These are phyloP conservation scores for Lathronympha strigana DNA, from an alignment of 2,888 invertebrate genomes.

Conservation along the genomic window DNA sequence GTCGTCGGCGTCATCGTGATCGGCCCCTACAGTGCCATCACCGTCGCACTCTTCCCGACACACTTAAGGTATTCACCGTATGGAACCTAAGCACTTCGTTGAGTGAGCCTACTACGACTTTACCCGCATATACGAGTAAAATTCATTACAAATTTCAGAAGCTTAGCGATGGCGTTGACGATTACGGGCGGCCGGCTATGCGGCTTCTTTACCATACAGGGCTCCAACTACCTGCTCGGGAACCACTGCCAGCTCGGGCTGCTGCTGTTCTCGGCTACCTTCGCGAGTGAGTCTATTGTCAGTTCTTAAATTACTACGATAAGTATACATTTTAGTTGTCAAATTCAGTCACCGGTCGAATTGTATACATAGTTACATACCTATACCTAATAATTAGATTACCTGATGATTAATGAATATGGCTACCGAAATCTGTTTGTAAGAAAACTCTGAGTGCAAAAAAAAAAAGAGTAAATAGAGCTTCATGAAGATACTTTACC, in stretches of 20 bases:
- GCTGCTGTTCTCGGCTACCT: constrained; percentile 78
- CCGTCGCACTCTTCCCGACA: constrained; percentile 82
- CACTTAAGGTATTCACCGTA: constrained; percentile 61
- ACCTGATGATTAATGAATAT: too few relatives aligned
- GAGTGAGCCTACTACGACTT: too few relatives aligned
- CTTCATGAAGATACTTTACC: not conserved
- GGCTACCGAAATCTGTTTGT: too few relatives aligned
- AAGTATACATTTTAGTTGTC: not conserved
- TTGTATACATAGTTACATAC: not conserved
- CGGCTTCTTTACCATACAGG: constrained; percentile 83
- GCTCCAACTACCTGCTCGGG: constrained; percentile 84
- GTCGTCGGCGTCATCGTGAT: constrained; percentile 71
- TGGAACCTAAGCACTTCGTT: too few relatives aligned
- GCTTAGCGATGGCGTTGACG: constrained; percentile 84
- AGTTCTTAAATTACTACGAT: not conserved
- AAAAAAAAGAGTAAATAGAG: not conserved
- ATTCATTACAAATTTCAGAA: constrained; percentile 63
- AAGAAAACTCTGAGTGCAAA: too few relatives aligned
- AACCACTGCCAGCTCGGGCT: constrained; percentile 84
- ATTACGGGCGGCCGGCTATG: constrained; percentile 84
- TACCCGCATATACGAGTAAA: not conserved
- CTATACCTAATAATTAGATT: too few relatives aligned
- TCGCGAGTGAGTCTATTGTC: constrained; percentile 66
- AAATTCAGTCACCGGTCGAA: not conserved
- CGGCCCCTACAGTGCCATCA: constrained; percentile 80